Conservation (phyloP, 2,888 invertebrate species). For the Calliopum simillimum region DNA sequence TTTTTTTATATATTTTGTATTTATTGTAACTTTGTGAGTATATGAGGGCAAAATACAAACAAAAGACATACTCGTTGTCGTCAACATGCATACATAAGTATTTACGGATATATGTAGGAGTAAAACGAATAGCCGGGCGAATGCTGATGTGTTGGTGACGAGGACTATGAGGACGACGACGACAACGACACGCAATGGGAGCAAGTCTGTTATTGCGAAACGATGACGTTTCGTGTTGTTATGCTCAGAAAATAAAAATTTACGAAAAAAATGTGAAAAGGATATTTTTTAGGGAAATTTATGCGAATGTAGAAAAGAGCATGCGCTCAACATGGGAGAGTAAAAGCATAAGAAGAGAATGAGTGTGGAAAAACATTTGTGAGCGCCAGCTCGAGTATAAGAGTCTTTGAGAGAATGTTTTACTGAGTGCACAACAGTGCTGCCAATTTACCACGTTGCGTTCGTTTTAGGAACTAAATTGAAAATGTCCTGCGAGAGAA, state of each 20-base stretch:
- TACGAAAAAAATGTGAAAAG: slow-evolving; percentile 17
- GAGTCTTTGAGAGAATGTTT: background rate
- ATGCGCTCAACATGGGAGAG: background rate
- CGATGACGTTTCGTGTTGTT: slow-evolving; percentile 11
- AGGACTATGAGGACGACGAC: slow-evolving; percentile 1
- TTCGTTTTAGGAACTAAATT: slow-evolving; percentile 38
- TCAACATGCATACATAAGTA: no score
- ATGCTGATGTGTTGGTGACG: no score
- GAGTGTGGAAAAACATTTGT: background rate
- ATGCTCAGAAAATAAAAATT: background rate
- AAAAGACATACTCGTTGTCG: no score
- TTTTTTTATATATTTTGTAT: no score
- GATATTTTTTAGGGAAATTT: background rate
- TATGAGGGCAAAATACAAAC: no score
- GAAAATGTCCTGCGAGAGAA: background rate
- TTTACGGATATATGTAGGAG: no score
- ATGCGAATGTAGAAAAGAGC: background rate
- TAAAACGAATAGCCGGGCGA: no score
- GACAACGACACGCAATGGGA: slow-evolving; percentile 2
- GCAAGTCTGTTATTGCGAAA: background rate
- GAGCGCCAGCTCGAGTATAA: background rate
- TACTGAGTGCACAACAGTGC: slow-evolving; percentile 39
- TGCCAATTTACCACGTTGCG: slow-evolving; percentile 52
- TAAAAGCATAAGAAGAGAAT: background rate
- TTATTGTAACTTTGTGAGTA: no score